Evolutionary conservation across 2,113 vertebrate genomes (phyloP).

Genomic region (Copsychus sechellarum): DNA sequence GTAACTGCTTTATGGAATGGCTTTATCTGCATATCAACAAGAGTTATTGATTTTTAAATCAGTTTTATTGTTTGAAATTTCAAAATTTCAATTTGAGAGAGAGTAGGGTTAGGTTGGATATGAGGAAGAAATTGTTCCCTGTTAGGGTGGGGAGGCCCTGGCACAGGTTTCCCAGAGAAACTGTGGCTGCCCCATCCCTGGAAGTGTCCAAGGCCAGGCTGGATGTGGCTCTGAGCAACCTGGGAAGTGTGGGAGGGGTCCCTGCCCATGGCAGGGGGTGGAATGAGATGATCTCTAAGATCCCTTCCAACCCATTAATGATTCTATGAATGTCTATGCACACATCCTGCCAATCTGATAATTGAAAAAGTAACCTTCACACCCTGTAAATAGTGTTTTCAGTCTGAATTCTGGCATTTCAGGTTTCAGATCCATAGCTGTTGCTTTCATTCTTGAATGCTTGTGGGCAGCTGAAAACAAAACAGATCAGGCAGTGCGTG

Average conservation of each 20-base stretch:
- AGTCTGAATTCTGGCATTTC: not conserved
- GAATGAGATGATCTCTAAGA: not conserved
- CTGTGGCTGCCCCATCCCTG: not conserved
- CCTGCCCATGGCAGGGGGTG: not conserved
- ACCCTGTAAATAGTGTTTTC: not conserved
- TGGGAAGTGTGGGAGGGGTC: not conserved
- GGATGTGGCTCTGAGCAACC: fast-evolving
- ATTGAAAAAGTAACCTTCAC: not conserved
- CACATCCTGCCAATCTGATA: not conserved
- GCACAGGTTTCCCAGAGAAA: not conserved
- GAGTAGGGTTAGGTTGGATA: not conserved
- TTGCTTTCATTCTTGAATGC: not conserved
- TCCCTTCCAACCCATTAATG: not conserved
- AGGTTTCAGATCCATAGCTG: not conserved
- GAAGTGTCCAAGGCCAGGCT: not conserved
- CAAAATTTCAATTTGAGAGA: not conserved
- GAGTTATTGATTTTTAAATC: not conserved
- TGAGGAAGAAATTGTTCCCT: not conserved
- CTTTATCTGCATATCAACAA: not conserved
- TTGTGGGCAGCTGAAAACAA: not conserved
- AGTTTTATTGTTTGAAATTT: not conserved
- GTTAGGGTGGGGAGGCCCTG: not conserved
- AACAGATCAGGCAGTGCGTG: not conserved
- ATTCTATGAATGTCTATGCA: not conserved
- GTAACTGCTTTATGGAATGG: not conserved